Evolutionary conservation across 2,797 vertebrate genomes (phyloP).

Genomic region (Parauchenoglanis punctatus): DNA sequence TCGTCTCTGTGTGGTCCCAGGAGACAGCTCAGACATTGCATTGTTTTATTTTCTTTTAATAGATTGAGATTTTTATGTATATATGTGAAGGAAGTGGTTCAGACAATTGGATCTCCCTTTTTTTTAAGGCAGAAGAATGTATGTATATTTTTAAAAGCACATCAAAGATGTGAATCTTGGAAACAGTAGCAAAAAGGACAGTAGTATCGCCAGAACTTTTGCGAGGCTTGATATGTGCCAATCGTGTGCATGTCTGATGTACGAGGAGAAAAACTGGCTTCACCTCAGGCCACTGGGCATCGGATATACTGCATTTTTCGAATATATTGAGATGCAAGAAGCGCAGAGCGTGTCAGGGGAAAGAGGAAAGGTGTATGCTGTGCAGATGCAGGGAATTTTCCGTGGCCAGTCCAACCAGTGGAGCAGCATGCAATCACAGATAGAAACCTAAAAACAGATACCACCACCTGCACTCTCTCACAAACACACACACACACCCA

Average conservation of each 20-base stretch:
- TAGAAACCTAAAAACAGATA: slow-evolving; percentile 12
- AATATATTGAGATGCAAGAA: slow-evolving; percentile 35
- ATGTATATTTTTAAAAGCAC: slow-evolving; percentile 60
- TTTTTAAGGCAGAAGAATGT: slow-evolving; percentile 72
- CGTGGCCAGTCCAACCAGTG: slow-evolving; percentile 64
- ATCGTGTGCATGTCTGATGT: slow-evolving; percentile 9
- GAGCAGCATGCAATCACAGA: slow-evolving; percentile 60
- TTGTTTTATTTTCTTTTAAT: slow-evolving; percentile 44
- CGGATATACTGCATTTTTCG: slow-evolving; percentile 33
- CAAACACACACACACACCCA: not conserved
- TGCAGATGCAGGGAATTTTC: slow-evolving; percentile 48
- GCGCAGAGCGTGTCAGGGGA: slow-evolving; percentile 28
- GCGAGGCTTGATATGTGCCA: slow-evolving; percentile 44
- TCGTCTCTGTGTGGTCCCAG: slow-evolving; percentile 28
- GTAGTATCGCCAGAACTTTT: slow-evolving; percentile 61
- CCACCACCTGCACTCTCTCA: not conserved
- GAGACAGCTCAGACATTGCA: slow-evolving; percentile 40
- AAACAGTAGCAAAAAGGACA: slow-evolving; percentile 54
- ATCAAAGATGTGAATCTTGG: slow-evolving; percentile 59
- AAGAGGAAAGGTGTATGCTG: slow-evolving; percentile 24
- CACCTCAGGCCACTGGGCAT: not conserved
- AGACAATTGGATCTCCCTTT: slow-evolving; percentile 25
- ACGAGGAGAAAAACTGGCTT: slow-evolving; percentile 13
- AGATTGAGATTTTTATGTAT: slow-evolving; percentile 29
- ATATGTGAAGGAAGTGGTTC: slow-evolving; percentile 46